A percentile compares a stretch with the other conserved stretches of the same genome.
Evolutionary conservation across 2,113 vertebrate species (phyloP).

Genomic region (Chrysochloris asiatica): DNA sequence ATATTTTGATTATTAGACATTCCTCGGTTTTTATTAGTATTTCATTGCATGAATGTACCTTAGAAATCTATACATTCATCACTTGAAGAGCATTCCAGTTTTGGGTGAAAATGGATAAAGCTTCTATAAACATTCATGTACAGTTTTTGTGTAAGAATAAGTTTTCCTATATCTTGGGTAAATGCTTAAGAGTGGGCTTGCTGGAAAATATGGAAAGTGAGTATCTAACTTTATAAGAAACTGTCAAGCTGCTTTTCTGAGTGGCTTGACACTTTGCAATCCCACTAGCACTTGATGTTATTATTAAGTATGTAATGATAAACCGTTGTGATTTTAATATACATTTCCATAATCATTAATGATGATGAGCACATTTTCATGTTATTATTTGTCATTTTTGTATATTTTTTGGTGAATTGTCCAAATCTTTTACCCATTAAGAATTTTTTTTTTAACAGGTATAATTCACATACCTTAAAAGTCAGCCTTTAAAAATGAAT

Average conservation of each 20-base stretch:
- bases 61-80: not conserved
- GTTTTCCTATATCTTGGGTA: conserved; percentile 28
- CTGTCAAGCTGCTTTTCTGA: not conserved
- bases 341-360: not conserved
- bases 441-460: no score
- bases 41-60: not conserved
- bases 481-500: no score
- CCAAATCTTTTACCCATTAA: no score
- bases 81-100: not conserved
- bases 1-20: not conserved
- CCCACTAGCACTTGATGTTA: not conserved
- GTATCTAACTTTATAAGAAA: not conserved
- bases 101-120: conserved; percentile 1
- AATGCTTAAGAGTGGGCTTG: not conserved
- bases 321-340: conserved; percentile 1
- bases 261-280: not conserved
- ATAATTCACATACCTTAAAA: no score
- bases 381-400: not conserved
- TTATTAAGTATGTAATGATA: not conserved
- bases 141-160: not conserved
- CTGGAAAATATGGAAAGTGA: not conserved
- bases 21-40: not conserved
- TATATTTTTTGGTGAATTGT: not conserved
- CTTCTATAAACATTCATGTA: not conserved
- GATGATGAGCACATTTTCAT: conserved; percentile 2